Evolutionary conservation across 2,113 vertebrate species (phyloP).

Genomic region (Eulemur rufifrons): DNA sequence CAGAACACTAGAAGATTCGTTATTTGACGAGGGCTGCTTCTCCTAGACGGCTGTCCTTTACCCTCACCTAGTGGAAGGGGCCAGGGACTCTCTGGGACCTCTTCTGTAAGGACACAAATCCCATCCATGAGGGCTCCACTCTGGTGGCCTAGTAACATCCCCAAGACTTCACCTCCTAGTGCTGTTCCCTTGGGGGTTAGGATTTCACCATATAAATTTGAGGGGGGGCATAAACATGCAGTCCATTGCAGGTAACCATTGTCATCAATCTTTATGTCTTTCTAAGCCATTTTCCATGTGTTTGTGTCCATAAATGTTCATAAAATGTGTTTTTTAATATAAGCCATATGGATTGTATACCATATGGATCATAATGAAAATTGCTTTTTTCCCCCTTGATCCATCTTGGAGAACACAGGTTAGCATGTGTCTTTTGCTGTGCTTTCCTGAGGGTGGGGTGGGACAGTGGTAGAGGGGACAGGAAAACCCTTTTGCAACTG

Average conservation of each 20-base stretch:
- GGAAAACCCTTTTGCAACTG: neutral
- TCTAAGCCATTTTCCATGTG: neutral
- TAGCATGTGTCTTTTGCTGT: neutral
- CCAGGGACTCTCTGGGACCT: no score
- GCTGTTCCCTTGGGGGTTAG: neutral
- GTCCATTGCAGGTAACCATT: neutral
- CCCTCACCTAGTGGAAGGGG: no score
- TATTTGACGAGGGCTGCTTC: neutral
- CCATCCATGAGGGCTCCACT: neutral
- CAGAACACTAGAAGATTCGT: neutral
- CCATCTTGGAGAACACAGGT: neutral
- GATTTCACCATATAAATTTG: neutral
- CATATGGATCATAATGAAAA: neutral
- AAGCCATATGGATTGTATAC: neutral
- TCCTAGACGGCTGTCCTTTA: neutral
- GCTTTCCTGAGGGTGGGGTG: neutral
- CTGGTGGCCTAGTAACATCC: neutral
- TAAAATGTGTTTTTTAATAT: slow-evolving; percentile 8
- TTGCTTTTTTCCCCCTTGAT: neutral
- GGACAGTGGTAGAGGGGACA: neutral
- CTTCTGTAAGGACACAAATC: neutral
- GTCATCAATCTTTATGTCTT: neutral
- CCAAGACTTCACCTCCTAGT: neutral
- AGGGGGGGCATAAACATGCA: neutral
- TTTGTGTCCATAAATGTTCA: neutral